Percentiles rank a stretch among this genome's conserved stretches.
Evolutionary conservation across 2,113 vertebrate genomes (phyloP).

Genomic region (Lophotis ruficrista): DNA sequence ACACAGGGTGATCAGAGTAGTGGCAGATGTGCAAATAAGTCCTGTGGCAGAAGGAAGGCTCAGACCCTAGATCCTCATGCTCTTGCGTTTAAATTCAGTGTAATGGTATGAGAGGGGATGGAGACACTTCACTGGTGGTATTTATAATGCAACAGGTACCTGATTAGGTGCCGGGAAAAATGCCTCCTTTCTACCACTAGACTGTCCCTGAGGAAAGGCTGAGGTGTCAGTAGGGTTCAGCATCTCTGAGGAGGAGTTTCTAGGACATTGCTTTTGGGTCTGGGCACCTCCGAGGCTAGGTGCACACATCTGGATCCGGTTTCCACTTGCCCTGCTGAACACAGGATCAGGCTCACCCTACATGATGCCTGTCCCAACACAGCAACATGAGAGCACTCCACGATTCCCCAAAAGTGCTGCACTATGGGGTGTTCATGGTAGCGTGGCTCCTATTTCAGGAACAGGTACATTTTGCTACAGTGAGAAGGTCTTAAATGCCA

Average conservation of each 20-base stretch:
- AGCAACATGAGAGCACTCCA: neutral
- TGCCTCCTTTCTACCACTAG: neutral
- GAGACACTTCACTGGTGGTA: neutral
- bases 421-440: fast-evolving
- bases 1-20: neutral
- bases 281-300: neutral
- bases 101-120: neutral
- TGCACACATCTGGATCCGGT: neutral
- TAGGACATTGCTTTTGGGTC: neutral
- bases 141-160: neutral
- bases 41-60: neutral
- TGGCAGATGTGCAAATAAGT: neutral
- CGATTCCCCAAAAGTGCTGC: neutral
- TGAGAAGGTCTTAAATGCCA: slow-evolving; percentile 47
- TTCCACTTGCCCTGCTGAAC: neutral
- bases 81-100: neutral
- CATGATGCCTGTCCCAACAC: neutral
- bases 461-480: neutral
- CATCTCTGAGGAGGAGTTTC: neutral
- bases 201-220: neutral
- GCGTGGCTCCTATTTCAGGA: fast-evolving
- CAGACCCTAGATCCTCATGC: neutral
- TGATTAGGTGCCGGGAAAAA: neutral
- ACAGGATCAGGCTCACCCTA: neutral
- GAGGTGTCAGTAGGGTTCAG: neutral